phyloP scores from a whole-genome alignment of 1,140 invertebrate genomes.

The Cyclargus thomasi region DNA sequence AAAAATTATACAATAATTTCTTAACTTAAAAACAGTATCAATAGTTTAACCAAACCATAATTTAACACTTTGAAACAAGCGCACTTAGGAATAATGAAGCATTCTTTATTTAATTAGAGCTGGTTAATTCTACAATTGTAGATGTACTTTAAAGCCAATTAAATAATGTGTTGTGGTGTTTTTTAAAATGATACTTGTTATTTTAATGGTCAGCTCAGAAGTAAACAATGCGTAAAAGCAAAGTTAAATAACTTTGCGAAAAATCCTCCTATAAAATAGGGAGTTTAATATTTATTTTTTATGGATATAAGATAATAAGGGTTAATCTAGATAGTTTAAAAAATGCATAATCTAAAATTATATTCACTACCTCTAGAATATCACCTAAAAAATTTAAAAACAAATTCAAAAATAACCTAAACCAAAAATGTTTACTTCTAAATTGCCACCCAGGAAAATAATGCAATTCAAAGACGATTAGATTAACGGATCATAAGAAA shows the following conservation, averaged over 20 bases:
- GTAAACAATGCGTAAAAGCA: no score
- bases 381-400: no score
- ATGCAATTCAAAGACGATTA: slow-evolving; percentile 45
- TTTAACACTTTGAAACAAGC: background rate
- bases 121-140: slow-evolving; percentile 29
- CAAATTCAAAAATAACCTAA: background rate
- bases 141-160: slow-evolving; percentile 17
- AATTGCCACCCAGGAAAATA: slow-evolving; percentile 21
- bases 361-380: no score
- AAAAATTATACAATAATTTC: no score
- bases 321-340: no score
- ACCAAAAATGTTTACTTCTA: background rate
- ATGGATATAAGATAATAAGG: no score
- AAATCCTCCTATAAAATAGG: no score
- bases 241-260: no score
- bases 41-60: background rate
- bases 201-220: no score
- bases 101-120: slow-evolving; percentile 15
- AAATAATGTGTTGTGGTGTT: background rate
- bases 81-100: slow-evolving; percentile 4
- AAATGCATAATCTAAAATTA: no score
- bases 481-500: slow-evolving; percentile 50
- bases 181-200: no score
- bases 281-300: no score
- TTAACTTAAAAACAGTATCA: background rate